A percentile compares a stretch with the other conserved stretches of the same genome.
Evolutionary conservation across 1,140 invertebrate species (phyloP).

Genomic region (Drosophila varians): DNA sequence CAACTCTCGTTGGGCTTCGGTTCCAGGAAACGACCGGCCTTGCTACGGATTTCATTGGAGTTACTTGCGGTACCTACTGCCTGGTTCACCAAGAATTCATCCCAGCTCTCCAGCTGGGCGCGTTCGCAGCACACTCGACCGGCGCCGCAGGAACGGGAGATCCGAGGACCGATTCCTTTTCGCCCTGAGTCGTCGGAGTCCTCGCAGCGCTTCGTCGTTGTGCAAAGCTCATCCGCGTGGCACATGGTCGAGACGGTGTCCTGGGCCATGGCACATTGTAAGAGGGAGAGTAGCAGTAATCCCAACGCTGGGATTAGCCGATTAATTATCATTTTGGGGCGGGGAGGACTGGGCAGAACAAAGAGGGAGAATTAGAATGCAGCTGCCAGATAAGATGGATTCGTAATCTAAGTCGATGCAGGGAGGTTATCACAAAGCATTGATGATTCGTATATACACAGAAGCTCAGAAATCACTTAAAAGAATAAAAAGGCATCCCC

Average conservation of each 20-base stretch:
- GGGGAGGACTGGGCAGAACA: slow-evolving; percentile 1
- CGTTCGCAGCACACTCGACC: slow-evolving; percentile 48
- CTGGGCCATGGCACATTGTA: slow-evolving; percentile 9
- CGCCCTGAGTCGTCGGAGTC: slow-evolving; percentile 54
- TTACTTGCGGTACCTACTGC: rapidly evolving
- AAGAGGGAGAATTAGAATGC: neutral
- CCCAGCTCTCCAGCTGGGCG: slow-evolving; percentile 53
- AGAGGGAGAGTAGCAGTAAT: slow-evolving; percentile 17
- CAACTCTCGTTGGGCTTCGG: slow-evolving; percentile 51
- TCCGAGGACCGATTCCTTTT: slow-evolving; percentile 39
- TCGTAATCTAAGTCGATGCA: slow-evolving; percentile 18
- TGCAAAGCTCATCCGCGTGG: slow-evolving; percentile 36
- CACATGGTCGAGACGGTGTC: slow-evolving; percentile 20
- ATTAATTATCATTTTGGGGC: neutral
- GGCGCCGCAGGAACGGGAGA: slow-evolving; percentile 33
- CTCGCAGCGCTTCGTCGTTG: slow-evolving; percentile 38
- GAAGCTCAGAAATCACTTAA: neutral
- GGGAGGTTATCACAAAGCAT: slow-evolving; percentile 19
- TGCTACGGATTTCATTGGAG: neutral
- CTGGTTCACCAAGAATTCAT: slow-evolving; percentile 3
- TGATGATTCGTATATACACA: neutral
- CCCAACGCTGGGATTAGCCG: neutral
- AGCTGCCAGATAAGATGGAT: slow-evolving; percentile 8
- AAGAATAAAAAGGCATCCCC: neutral
- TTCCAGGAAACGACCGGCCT: slow-evolving; percentile 9